Evolutionary conservation across 2,888 invertebrate species (phyloP).

Genomic region (Anoplius nigerrimus): DNA sequence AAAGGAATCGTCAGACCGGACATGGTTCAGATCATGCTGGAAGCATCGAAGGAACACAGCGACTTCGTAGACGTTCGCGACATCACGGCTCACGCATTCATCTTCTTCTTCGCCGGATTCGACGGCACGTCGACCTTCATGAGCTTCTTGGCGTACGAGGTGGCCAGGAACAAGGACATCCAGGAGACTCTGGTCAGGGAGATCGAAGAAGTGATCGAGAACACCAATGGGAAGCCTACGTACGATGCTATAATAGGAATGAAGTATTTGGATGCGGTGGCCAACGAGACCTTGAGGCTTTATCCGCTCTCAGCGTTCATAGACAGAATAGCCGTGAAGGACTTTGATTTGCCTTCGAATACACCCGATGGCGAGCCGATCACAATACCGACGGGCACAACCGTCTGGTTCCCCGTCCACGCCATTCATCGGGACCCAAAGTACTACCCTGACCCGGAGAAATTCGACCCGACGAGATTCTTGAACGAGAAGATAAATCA

Average conservation of each 20-base stretch:
- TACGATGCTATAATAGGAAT: constrained; percentile 74
- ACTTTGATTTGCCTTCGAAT: constrained; percentile 62
- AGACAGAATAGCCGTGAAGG: constrained; percentile 65
- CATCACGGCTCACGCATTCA: constrained; percentile 74
- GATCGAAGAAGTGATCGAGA: constrained; percentile 59
- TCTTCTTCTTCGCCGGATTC: constrained; percentile 65
- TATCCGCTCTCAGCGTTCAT: constrained; percentile 54
- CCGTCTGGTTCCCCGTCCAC: constrained; percentile 60
- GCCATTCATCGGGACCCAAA: constrained; percentile 67
- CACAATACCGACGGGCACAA: constrained; percentile 63
- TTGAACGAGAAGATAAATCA: constrained; percentile 36
- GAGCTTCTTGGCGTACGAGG: constrained; percentile 53
- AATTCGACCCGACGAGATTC: constrained; percentile 73
- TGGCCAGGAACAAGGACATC: constrained; percentile 70
- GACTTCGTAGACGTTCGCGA: constrained; percentile 60
- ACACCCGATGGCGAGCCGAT: constrained; percentile 57
- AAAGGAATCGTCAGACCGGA: constrained; percentile 75
- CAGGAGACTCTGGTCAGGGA: constrained; percentile 72
- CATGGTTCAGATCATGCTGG: constrained; percentile 79
- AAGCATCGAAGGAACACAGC: constrained; percentile 61
- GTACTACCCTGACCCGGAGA: constrained; percentile 67
- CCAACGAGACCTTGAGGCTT: constrained; percentile 65
- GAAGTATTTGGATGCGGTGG: constrained; percentile 78
- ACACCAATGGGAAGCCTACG: constrained; percentile 60
- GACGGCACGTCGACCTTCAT: constrained; percentile 59